phyloP scores from a whole-genome alignment of 2,797 vertebrate species.

The Gymnoscopelus microlampas region DNA sequence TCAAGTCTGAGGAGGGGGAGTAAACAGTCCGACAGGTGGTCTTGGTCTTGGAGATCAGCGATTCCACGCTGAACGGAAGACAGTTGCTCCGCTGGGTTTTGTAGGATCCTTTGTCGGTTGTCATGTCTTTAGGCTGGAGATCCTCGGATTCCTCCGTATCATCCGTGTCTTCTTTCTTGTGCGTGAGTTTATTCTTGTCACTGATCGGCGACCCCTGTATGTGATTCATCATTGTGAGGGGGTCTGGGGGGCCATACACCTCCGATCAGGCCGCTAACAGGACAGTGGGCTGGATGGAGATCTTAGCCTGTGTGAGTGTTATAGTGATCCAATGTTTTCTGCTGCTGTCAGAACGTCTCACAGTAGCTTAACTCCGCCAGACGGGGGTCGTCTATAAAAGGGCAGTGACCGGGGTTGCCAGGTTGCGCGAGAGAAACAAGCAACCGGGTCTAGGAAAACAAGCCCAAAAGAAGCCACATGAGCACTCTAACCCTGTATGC shows the following conservation, averaged over 20 bases:
- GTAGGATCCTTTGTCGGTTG: constrained; percentile 72
- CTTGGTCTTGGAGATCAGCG: constrained; percentile 82
- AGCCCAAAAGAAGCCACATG: too few species aligned
- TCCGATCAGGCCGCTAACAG: constrained; percentile 57
- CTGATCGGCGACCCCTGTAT: constrained; percentile 75
- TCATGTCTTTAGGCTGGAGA: constrained; percentile 75
- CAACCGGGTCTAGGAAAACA: too few species aligned
- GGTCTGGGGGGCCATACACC: constrained; percentile 78
- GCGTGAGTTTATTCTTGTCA: constrained; percentile 67
- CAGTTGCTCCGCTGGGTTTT: constrained; percentile 76
- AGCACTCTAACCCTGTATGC: too few species aligned
- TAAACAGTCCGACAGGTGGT: constrained; percentile 79
- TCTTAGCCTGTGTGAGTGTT: constrained; percentile 13
- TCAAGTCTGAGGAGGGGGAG: constrained; percentile 57
- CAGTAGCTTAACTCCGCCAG: constrained; percentile 57
- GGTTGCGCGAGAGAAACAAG: too few species aligned
- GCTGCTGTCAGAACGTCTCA: constrained; percentile 53
- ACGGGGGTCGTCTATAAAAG: constrained; percentile 78
- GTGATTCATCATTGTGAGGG: constrained; percentile 80
- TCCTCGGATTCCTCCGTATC: constrained; percentile 76
- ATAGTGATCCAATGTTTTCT: constrained; percentile 56
- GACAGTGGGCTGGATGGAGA: constrained; percentile 39
- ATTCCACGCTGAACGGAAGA: constrained; percentile 88
- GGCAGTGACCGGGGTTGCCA: constrained; percentile 46
- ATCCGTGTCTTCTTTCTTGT: constrained; percentile 68